Percentiles rank a stretch among this genome's conserved stretches.
Evolutionary conservation across 1,140 invertebrate species (phyloP).

Genomic region (Drosophila malerkotliana): DNA sequence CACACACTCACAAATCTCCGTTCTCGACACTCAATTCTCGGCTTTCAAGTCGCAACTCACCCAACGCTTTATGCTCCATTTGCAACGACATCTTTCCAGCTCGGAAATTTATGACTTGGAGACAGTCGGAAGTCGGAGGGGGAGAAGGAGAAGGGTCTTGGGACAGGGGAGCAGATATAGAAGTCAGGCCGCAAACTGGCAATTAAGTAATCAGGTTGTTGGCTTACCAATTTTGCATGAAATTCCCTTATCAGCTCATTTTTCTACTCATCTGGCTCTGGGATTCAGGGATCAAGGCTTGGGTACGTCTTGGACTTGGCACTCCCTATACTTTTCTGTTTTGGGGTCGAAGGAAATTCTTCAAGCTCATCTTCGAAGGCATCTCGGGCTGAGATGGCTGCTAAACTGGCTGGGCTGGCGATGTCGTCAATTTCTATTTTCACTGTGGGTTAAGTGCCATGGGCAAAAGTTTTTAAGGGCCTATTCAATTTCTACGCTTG

Average conservation of each 20-base stretch:
- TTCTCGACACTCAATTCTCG: slow-evolving; percentile 5
- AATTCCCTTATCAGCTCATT: slow-evolving; percentile 77
- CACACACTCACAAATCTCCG: slow-evolving; percentile 21
- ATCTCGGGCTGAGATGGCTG: slow-evolving; percentile 3
- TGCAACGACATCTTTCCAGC: slow-evolving; percentile 56
- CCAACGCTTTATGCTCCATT: slow-evolving; percentile 55
- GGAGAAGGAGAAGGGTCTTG: background rate
- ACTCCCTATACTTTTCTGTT: slow-evolving; percentile 15
- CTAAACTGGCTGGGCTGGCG: slow-evolving; percentile 41
- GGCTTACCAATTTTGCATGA: slow-evolving; percentile 82
- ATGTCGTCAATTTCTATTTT: slow-evolving; percentile 80
- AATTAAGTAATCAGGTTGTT: slow-evolving; percentile 82
- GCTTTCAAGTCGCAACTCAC: slow-evolving; percentile 33
- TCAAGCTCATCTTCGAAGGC: slow-evolving; percentile 20
- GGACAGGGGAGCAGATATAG: background rate
- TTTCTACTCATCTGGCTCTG: slow-evolving; percentile 44
- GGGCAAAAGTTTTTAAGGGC: slow-evolving; percentile 80
- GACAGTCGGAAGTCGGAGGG: slow-evolving; percentile 1
- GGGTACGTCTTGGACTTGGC: background rate
- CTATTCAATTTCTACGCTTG: slow-evolving; percentile 82
- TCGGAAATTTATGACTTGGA: slow-evolving; percentile 58
- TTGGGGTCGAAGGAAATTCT: slow-evolving; percentile 18
- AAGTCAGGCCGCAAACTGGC: slow-evolving; percentile 39
- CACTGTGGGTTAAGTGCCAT: slow-evolving; percentile 77
- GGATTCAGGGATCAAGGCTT: slow-evolving; percentile 22